phyloP scores from a whole-genome alignment of 2,888 invertebrate species.

The Meloe dianella region DNA sequence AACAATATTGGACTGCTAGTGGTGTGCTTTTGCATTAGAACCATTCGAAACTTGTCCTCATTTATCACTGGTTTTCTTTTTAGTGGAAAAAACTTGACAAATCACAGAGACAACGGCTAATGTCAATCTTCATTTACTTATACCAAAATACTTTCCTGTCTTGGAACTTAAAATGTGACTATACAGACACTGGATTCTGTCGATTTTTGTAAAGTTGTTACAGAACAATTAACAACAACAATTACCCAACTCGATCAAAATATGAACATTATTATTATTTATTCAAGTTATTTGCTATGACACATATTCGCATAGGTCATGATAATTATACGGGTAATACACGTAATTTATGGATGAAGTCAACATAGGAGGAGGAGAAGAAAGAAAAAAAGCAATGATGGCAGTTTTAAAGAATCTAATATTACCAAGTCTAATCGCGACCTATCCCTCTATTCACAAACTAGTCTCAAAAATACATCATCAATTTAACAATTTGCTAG shows the following conservation, averaged over 20 bases:
- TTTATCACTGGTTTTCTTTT: background rate
- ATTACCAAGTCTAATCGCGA: conserved; percentile 4
- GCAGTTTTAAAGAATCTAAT: conserved; percentile 9
- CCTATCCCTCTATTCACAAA: background rate
- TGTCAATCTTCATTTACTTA: conserved; percentile 17
- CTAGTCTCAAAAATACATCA: background rate
- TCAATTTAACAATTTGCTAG: background rate
- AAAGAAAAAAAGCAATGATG: conserved; percentile 2
- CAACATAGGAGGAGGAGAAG: background rate
- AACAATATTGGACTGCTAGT: background rate
- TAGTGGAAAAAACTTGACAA: conserved; percentile 6
- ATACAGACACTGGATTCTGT: conserved; percentile 18
- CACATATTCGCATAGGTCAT: background rate
- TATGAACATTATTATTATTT: background rate
- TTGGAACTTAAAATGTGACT: conserved; percentile 21
- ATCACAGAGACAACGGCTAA: conserved; percentile 11
- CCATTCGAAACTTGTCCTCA: too few relatives aligned
- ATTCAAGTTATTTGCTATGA: background rate
- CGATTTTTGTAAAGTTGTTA: conserved; percentile 10
- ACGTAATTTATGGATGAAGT: background rate
- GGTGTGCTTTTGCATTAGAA: too few relatives aligned
- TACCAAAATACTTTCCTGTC: too few relatives aligned
- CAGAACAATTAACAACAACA: conserved; percentile 6
- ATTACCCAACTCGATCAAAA: background rate
- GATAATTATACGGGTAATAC: too few relatives aligned